Evolutionary conservation across 2,797 vertebrate genomes (phyloP).

Genomic region (Chelidonichthys spinosus): DNA sequence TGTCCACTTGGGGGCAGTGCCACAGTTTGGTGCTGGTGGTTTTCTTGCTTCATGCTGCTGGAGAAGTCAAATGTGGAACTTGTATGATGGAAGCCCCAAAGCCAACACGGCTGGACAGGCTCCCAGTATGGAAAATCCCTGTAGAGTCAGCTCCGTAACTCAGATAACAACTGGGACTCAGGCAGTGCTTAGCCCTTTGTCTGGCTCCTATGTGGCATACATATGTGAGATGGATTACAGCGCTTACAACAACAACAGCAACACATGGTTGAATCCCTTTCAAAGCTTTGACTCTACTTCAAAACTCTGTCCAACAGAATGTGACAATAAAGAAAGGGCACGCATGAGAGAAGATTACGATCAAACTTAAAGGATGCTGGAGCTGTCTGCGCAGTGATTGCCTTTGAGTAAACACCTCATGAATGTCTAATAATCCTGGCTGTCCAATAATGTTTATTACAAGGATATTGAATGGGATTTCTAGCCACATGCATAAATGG

Average conservation of each 20-base stretch:
- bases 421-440: slow-evolving; percentile 19
- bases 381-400: slow-evolving; percentile 12
- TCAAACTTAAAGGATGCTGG: not conserved
- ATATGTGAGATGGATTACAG: slow-evolving; percentile 51
- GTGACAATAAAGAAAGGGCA: slow-evolving; percentile 14
- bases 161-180: slow-evolving; percentile 65
- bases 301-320: slow-evolving; percentile 18
- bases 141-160: slow-evolving; percentile 36
- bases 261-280: slow-evolving; percentile 50
- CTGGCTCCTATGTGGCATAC: slow-evolving; percentile 37
- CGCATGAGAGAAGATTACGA: slow-evolving; percentile 14
- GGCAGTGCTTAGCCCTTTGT: slow-evolving; percentile 26
- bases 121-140: slow-evolving; percentile 47
- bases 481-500: slow-evolving; percentile 8
- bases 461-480: slow-evolving; percentile 45
- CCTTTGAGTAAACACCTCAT: slow-evolving; percentile 19
- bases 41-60: slow-evolving; percentile 17
- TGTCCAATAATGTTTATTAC: slow-evolving; percentile 45
- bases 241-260: slow-evolving; percentile 46
- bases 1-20: slow-evolving; percentile 44
- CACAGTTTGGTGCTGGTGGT: slow-evolving; percentile 9
- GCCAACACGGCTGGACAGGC: slow-evolving; percentile 29
- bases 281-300: slow-evolving; percentile 37
- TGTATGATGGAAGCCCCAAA: slow-evolving; percentile 54
- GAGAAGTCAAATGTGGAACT: slow-evolving; percentile 49